Percentiles rank a stretch among this genome's conserved stretches.
These are phyloP conservation scores for Ginglymostoma cirratum DNA, from an alignment of 2,113 vertebrate genomes.

Conservation along the genomic window DNA sequence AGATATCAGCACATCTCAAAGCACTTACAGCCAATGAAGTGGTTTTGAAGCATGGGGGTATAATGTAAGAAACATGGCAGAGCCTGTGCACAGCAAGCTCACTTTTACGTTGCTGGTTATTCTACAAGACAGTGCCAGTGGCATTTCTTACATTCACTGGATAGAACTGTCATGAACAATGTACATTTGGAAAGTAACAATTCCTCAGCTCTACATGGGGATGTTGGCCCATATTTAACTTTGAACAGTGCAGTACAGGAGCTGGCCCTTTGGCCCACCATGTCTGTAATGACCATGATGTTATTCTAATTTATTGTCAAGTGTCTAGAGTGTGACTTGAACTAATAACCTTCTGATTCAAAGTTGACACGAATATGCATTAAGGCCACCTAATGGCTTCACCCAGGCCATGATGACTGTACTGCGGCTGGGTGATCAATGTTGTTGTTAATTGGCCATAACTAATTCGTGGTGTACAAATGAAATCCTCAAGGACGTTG, in stretches of 20 bases:
- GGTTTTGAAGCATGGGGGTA: background rate
- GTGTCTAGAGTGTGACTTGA: background rate
- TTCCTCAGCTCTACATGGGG: background rate
- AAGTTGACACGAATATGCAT: background rate
- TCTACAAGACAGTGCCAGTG: background rate
- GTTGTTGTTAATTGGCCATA: background rate
- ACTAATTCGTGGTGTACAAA: background rate
- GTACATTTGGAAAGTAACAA: background rate
- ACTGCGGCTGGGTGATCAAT: background rate
- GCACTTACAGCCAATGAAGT: background rate
- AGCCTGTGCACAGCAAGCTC: background rate
- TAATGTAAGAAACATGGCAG: background rate
- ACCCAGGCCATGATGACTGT: background rate
- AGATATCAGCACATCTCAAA: background rate
- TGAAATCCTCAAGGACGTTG: background rate
- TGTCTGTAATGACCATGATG: no score
- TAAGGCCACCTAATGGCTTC: background rate
- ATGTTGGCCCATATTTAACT: background rate
- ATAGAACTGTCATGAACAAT: background rate
- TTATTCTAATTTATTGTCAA: background rate
- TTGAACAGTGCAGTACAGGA: no score
- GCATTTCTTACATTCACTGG: background rate
- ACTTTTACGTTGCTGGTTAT: background rate
- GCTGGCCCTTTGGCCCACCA: no score
- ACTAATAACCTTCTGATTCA: background rate